These are phyloP conservation scores for Catharus bicknelli DNA, from an alignment of 2,113 vertebrate species.

Conservation along the genomic window DNA sequence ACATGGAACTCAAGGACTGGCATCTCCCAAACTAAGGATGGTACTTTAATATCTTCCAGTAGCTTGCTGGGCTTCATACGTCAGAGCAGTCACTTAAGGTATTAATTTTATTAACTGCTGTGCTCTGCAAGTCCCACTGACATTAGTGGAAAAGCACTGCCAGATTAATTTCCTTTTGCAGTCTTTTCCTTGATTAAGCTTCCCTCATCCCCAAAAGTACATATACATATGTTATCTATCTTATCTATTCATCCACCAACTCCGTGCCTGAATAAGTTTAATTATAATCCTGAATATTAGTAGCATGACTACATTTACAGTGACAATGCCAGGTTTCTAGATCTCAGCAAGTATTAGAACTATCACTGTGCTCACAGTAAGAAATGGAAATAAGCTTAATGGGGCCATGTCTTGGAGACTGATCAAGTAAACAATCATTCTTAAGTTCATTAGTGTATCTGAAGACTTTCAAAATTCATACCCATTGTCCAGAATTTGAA, in stretches of 20 bases:
- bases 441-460: background rate
- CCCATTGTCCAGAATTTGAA: background rate
- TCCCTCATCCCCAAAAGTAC: background rate
- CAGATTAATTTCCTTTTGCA: background rate
- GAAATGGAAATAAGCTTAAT: background rate
- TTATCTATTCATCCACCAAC: background rate
- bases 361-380: background rate
- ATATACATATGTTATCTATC: background rate
- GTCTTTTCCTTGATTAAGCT: background rate
- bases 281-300: background rate
- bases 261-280: background rate
- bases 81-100: background rate
- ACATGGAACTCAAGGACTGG: background rate
- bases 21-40: background rate
- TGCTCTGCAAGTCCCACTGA: background rate
- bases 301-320: background rate
- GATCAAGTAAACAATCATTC: background rate
- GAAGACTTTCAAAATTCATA: background rate
- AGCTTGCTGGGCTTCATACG: background rate
- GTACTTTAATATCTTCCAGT: background rate
- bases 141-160: background rate
- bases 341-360: background rate
- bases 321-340: background rate
- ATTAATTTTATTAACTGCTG: constrained; percentile 3
- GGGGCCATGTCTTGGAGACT: background rate